phyloP scores from a whole-genome alignment of 2,797 vertebrate species.

The Pempheris klunzingeri region DNA sequence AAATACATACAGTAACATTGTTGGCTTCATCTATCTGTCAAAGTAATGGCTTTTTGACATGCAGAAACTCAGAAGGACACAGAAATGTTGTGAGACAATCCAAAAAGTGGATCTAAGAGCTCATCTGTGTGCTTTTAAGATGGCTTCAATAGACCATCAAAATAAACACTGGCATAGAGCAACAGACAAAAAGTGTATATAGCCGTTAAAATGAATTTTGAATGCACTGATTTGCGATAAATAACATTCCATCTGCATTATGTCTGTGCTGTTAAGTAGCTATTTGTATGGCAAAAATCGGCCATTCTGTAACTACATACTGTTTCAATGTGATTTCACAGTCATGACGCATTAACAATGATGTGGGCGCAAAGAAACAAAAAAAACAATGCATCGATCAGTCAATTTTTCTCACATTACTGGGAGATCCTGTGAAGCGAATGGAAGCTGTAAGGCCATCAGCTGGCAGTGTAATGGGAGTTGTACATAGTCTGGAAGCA shows the following conservation, averaged over 20 bases:
- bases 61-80: background rate
- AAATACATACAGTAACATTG: background rate
- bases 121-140: background rate
- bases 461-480: conserved; percentile 37
- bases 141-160: background rate
- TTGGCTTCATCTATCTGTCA: background rate
- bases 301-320: conserved; percentile 16
- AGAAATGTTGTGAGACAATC: background rate
- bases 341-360: conserved; percentile 5
- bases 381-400: conserved; percentile 16
- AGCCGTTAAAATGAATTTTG: conserved; percentile 15
- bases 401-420: conserved; percentile 43
- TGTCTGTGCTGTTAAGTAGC: conserved; percentile 11
- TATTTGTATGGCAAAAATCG: conserved; percentile 20
- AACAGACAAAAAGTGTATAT: background rate
- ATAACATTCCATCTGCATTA: conserved; percentile 7
- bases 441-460: conserved; percentile 36
- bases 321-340: conserved; percentile 18
- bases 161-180: background rate
- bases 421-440: conserved; percentile 26
- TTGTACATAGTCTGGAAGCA: conserved; percentile 38
- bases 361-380: background rate
- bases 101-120: background rate
- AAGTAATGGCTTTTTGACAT: background rate
- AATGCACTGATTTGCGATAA: conserved; percentile 13